These are phyloP conservation scores for Molossus molossus DNA, from an alignment of 2,797 vertebrate species.

Conservation along the genomic window DNA sequence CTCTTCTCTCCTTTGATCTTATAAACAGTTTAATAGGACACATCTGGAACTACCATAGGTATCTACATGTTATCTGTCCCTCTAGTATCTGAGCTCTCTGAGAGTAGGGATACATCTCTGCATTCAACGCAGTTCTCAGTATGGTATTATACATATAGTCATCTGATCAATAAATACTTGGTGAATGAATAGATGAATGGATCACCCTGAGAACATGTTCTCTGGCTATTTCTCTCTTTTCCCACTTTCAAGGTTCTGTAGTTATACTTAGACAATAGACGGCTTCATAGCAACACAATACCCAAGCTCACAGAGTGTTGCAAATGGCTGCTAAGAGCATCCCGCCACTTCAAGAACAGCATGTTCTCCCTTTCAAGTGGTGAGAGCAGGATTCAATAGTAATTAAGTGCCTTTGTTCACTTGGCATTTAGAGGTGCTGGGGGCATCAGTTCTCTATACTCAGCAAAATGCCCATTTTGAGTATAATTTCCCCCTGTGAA, in stretches of 20 bases:
- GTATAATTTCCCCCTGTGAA: background rate
- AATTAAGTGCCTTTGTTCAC: constrained; percentile 58
- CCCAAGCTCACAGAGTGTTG: constrained; percentile 24
- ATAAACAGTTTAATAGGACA: background rate
- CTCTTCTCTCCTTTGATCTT: background rate
- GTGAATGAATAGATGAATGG: background rate
- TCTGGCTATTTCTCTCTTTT: constrained; percentile 26
- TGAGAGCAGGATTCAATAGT: background rate
- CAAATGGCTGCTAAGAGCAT: constrained; percentile 43
- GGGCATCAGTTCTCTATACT: background rate
- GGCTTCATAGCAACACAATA: constrained; percentile 46
- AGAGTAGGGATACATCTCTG: background rate
- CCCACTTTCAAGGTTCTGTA: constrained; percentile 16
- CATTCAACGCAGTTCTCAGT: background rate
- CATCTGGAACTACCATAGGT: background rate
- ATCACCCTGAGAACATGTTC: background rate
- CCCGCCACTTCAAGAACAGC: background rate
- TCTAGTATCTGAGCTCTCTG: background rate
- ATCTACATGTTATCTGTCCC: background rate
- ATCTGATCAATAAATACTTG: background rate
- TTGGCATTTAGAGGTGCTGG: background rate
- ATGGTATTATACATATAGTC: background rate
- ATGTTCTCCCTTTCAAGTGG: constrained; percentile 21
- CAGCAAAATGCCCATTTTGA: background rate
- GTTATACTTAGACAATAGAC: background rate